Percentiles rank a stretch among this genome's conserved stretches.
Conservation (phyloP, 1,140 invertebrate species). For the Physella acuta region DNA sequence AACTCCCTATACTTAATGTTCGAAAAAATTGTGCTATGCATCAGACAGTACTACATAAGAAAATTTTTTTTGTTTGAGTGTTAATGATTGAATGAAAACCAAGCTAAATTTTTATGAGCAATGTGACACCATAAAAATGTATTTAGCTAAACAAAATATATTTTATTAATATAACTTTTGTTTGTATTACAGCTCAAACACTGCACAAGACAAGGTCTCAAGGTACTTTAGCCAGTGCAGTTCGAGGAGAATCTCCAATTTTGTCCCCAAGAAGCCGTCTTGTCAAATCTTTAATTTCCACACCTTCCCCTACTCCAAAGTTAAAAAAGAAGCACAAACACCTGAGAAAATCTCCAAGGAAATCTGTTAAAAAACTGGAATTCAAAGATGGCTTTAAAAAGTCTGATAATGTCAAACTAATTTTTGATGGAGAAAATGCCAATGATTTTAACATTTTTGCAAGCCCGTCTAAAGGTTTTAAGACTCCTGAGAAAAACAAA, state of each 20-base stretch:
- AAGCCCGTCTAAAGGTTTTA: constrained; percentile 1
- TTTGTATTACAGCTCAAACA: no score
- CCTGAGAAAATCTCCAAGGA: constrained; percentile 7
- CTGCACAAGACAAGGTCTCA: constrained; percentile 3
- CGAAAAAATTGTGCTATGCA: no score
- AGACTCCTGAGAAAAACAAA: constrained; percentile 12
- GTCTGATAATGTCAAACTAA: constrained; percentile 13
- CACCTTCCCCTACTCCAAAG: constrained; percentile 15
- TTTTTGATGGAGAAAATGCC: constrained; percentile 26
- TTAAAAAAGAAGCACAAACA: background rate
- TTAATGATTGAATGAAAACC: no score
- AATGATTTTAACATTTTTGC: constrained; percentile 10
- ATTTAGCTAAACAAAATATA: no score
- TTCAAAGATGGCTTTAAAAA: constrained; percentile 1
- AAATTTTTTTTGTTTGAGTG: no score
- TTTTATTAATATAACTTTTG: no score
- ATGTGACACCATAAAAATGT: no score
- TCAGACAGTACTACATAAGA: no score
- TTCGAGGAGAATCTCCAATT: constrained; percentile 16
- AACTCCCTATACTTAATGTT: no score
- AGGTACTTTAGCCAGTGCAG: constrained; percentile 21
- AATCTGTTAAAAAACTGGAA: constrained; percentile 17
- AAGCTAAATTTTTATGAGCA: no score
- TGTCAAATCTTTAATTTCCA: constrained; percentile 9
- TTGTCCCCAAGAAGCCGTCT: constrained; percentile 13